Evolutionary conservation across 2,888 invertebrate species (phyloP).

Genomic region (Leptogaster cylindrica): DNA sequence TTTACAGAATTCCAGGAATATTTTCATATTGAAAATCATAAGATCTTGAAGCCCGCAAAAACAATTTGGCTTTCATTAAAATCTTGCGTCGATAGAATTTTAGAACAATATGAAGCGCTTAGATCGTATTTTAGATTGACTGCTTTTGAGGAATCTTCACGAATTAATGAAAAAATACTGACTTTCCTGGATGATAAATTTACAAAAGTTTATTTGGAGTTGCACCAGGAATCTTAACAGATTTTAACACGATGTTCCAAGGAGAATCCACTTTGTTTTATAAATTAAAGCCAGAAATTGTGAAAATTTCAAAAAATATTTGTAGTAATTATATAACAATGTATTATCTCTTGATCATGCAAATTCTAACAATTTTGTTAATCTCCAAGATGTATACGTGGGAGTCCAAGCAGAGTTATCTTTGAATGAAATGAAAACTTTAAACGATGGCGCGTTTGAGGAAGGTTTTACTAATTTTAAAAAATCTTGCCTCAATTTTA

Average conservation of each 20-base stretch:
- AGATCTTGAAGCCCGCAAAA: not conserved
- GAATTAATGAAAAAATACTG: not conserved
- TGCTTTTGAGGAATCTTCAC: slow-evolving; percentile 11
- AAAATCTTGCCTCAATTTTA: not conserved
- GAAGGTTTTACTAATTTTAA: not conserved
- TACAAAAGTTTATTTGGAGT: slow-evolving; percentile 12
- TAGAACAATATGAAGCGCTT: slow-evolving; percentile 8
- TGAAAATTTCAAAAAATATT: not conserved
- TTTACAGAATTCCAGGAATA: slow-evolving; percentile 4
- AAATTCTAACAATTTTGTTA: not conserved
- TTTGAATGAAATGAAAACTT: no score
- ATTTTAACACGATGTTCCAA: slow-evolving; percentile 18
- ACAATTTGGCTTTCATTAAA: slow-evolving; percentile 6
- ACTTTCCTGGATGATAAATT: not conserved
- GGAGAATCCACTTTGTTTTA: not conserved
- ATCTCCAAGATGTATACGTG: not conserved
- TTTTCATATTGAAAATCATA: not conserved
- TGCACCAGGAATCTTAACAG: not conserved
- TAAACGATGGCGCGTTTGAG: no score
- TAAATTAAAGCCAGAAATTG: slow-evolving; percentile 11
- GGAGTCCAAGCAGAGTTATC: not conserved
- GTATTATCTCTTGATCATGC: not conserved
- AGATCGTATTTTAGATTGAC: not conserved
- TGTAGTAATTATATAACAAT: not conserved
- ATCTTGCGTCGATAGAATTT: slow-evolving; percentile 5